These are phyloP conservation scores for Xestia ashworthii DNA, from an alignment of 2,888 invertebrate species.

Conservation along the genomic window DNA sequence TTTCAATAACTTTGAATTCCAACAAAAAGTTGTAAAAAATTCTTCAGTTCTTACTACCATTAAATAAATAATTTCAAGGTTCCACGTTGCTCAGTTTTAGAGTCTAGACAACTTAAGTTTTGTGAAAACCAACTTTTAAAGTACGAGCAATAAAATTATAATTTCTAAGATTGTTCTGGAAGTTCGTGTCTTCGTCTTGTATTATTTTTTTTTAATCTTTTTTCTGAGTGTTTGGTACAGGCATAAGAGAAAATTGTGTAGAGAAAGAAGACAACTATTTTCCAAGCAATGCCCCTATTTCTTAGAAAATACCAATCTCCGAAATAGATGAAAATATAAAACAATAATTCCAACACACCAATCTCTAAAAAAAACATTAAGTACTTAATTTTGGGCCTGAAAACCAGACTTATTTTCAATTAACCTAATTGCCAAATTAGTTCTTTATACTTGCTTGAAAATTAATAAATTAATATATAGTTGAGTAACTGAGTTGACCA, in stretches of 20 bases:
- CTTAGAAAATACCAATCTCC: too few relatives aligned
- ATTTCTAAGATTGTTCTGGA: not conserved
- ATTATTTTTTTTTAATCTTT: not conserved
- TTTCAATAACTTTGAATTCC: not conserved
- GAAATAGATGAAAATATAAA: too few relatives aligned
- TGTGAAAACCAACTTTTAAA: not conserved
- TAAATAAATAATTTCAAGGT: slow-evolving; percentile 16
- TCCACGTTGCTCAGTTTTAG: not conserved
- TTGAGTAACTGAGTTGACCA: too few relatives aligned
- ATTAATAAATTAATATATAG: too few relatives aligned
- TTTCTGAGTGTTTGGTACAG: not conserved
- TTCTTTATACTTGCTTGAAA: too few relatives aligned
- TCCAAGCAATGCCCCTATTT: too few relatives aligned
- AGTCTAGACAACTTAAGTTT: slow-evolving; percentile 2
- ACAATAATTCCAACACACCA: too few relatives aligned
- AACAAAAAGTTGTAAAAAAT: slow-evolving; percentile 8
- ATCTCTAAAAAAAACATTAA: too few relatives aligned
- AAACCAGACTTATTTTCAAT: too few relatives aligned
- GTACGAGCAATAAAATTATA: not conserved
- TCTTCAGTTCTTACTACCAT: not conserved
- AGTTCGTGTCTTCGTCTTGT: not conserved
- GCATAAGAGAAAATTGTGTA: not conserved
- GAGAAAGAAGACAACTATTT: not conserved
- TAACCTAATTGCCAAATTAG: too few relatives aligned
- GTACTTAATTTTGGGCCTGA: too few relatives aligned